phyloP scores from a whole-genome alignment of 2,888 invertebrate species.

The Nudaria mundana region DNA sequence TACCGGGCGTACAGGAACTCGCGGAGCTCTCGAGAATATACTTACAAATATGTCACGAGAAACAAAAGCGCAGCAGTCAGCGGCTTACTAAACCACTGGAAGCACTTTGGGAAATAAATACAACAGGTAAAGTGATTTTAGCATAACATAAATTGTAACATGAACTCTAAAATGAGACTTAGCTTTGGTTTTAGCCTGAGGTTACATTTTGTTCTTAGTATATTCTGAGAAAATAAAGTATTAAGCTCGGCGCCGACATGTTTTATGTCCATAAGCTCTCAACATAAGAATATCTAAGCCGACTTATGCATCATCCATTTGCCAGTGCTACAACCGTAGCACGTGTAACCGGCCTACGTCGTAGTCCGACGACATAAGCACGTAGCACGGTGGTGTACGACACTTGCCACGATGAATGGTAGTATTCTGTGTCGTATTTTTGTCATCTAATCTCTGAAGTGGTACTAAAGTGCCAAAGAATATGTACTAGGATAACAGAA shows the following conservation, averaged over 20 bases:
- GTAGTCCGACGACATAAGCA: conserved; percentile 25
- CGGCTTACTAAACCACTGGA: conserved; percentile 31
- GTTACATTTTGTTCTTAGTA: too few species aligned
- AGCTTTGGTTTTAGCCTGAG: too few species aligned
- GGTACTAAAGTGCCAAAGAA: conserved; percentile 29
- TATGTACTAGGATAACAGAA: too few species aligned
- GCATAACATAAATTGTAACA: too few species aligned
- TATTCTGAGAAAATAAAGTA: too few species aligned
- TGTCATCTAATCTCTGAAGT: conserved; percentile 30
- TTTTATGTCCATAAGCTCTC: conserved; percentile 6
- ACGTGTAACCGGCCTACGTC: conserved; percentile 31
- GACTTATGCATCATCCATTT: conserved; percentile 18
- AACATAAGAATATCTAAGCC: conserved; percentile 18
- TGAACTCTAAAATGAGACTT: too few species aligned
- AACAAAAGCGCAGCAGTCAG: conserved; percentile 33
- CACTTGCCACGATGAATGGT: conserved; percentile 18
- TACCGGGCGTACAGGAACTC: conserved; percentile 25
- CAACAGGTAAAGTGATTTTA: too few species aligned
- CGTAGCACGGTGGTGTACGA: conserved; percentile 22
- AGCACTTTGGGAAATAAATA: too few species aligned
- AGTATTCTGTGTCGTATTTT: conserved; percentile 16
- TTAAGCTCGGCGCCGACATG: not conserved
- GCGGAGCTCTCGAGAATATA: conserved; percentile 23
- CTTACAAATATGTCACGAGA: conserved; percentile 19
- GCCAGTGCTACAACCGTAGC: conserved; percentile 32